Base-by-base conservation (phyloP, 2,888 invertebrate species). In the Iselma pallidipennis region DNA sequence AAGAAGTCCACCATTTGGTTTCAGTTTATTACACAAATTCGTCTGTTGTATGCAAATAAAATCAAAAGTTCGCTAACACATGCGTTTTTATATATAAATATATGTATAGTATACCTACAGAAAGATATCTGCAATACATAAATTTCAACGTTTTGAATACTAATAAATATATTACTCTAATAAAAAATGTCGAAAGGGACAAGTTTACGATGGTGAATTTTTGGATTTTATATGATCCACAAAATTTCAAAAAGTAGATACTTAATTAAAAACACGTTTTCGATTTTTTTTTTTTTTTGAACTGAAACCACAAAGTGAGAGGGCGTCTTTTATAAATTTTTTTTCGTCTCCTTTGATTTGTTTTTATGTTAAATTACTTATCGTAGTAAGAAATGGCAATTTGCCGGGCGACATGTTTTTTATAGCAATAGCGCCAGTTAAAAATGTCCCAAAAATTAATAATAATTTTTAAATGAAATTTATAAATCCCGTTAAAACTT, bases 401-500 rank as follows among this genome's bases (percentile, higher is more conserved):
- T 37, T 37, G 14, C 16, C 16, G 42, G 14, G 16, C 42, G 14
- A 37, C 42, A 16, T 16, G 42, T 16, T 14, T 37, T 37, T 37
- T 37, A 14, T 14, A 37, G 16, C n/a, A n/a, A n/a, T 16, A 16
- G 14, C 42, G 6, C 42, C 42, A 16, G n/a, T 37, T 37, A 16
- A 14, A n/a, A 37, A n/a, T 12, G 42, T 16, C 19, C n/a, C n/a
- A 28, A 23, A 25, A 48, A 53, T 45, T 31, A 58, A 16, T 53
- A 6, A 25, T 25, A 6, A 45, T 58, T 58, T 26, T 53, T 42
- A 21, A 45, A 21, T 23, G n/a, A 58, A 58, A 58, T 58, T 58
- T 58, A 58, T 58, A 58, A 58, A 58, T 58, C 58, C 58, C 51
- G 58, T 31, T 14, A 53, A 50, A 51, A 56, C 31, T 31, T 14